Conservation (phyloP, 2,113 vertebrate genomes). For the Bos indicus region DNA sequence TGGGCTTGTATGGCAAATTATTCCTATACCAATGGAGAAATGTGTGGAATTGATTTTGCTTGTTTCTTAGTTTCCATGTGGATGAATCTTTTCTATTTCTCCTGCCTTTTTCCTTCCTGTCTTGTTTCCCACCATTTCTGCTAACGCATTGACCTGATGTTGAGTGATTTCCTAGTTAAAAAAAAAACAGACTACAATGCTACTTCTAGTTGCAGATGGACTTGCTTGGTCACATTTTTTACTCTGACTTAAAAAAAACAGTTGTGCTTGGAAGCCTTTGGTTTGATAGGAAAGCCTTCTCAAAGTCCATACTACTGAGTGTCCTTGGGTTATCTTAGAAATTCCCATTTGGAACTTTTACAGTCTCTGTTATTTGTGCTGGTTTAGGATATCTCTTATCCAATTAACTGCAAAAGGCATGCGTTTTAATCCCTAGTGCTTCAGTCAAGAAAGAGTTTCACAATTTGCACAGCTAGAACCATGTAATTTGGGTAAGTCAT, state of each 20-base stretch:
- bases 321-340: constrained; percentile 26
- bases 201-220: neutral
- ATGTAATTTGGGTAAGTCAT: constrained; percentile 48
- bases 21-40: neutral
- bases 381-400: constrained; percentile 9
- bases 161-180: neutral
- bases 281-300: constrained; percentile 18
- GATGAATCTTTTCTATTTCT: neutral
- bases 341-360: constrained; percentile 32
- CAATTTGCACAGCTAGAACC: constrained; percentile 4
- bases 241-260: neutral
- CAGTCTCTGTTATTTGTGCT: constrained; percentile 31
- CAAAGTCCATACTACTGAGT: neutral
- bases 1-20: neutral
- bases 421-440: constrained; percentile 29
- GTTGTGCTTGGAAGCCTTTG: neutral
- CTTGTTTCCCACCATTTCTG: neutral
- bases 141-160: neutral
- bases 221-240: neutral
- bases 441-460: constrained; percentile 42
- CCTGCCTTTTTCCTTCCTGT: neutral
- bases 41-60: neutral
- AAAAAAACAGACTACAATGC: neutral
- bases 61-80: neutral
- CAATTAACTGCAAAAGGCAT: constrained; percentile 13